Evolutionary conservation across 2,797 vertebrate species (phyloP).

Genomic region (Karalla daura): DNA sequence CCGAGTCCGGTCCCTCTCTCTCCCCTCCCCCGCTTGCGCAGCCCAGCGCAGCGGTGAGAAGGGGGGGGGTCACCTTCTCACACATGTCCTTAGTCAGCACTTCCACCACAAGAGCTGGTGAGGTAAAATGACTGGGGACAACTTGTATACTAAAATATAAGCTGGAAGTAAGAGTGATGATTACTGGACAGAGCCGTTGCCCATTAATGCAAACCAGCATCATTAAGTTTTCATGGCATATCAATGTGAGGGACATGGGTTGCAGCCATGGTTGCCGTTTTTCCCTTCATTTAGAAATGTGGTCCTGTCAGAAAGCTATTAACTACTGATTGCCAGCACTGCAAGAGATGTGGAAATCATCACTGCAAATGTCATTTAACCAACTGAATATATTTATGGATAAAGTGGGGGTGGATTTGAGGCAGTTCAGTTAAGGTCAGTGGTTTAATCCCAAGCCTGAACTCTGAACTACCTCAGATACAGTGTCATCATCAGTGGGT

Average conservation of each 20-base stretch:
- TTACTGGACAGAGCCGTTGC: slow-evolving; percentile 28
- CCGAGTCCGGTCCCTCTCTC: too few species aligned
- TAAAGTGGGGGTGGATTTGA: too few species aligned
- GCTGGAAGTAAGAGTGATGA: slow-evolving; percentile 25
- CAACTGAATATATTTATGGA: neutral
- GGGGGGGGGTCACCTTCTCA: too few species aligned
- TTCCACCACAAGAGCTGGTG: slow-evolving; percentile 55
- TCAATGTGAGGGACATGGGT: neutral
- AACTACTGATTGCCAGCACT: too few species aligned
- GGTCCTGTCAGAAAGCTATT: neutral
- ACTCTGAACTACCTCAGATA: too few species aligned
- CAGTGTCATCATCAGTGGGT: too few species aligned
- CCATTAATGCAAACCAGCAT: slow-evolving; percentile 7
- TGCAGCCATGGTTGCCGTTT: too few species aligned
- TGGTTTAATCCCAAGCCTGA: too few species aligned
- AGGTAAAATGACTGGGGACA: slow-evolving; percentile 71
- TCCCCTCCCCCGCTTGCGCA: too few species aligned
- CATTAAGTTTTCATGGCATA: slow-evolving; percentile 1
- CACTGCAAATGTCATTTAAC: neutral
- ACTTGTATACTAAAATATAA: slow-evolving; percentile 25
- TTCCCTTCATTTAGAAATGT: slow-evolving; percentile 2
- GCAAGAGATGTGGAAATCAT: neutral
- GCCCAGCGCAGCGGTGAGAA: too few species aligned
- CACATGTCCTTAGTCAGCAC: slow-evolving; percentile 81
- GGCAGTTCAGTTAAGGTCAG: neutral